Evolutionary conservation across 2,888 invertebrate species (phyloP), one percentile per base, ranked within the genome.

Genomic region (Epinotia nisella): DNA sequence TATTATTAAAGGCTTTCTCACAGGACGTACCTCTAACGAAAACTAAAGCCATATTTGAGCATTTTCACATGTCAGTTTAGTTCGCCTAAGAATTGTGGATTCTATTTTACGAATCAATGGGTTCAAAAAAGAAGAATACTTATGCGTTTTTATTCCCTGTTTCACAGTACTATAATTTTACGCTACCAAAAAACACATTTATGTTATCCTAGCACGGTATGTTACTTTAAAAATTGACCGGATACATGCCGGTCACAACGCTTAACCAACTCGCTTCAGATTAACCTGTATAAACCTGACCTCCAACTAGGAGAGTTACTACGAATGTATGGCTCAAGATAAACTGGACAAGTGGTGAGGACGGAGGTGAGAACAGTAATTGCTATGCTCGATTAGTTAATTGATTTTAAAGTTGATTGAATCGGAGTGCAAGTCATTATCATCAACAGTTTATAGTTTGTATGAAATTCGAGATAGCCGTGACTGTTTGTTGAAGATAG

Each of bases 381-480:
- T 58, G 19, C 24, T 67, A 58, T 67, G 55, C 15, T 58, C 17
- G 55, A 67, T 67, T 67, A 15, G 15, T 65, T 55, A 65, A 65
- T 65, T 65, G 65, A 65, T 65, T 65, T 65, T 55, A 39, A 39
- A 55, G 29, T 53, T 39, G 65, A 65, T 65, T 65, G 65, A 65
- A 53, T 39, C 19, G 15, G 4, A 39, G 11, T 19, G 65, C 65
- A 53, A 65, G 65, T 65, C 65, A 65, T 55, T 10, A 53, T n/a
- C 39, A 21, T 53, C 19, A 55, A 65, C 65, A 21, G 35, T 65
- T 39, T 19, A 61, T 58, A n/a, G n/a, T 58, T 55, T 29, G 29
- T 58, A 58, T 29, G 9, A 58, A 29, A 29, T 58, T 9, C 2
- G 29, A 10, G 58, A 29, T n/a, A 7, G n/a, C 56, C 56, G 56